These are phyloP conservation scores for Spinus olivaceus DNA, from an alignment of 2,797 vertebrate genomes.

Conservation along the genomic window DNA sequence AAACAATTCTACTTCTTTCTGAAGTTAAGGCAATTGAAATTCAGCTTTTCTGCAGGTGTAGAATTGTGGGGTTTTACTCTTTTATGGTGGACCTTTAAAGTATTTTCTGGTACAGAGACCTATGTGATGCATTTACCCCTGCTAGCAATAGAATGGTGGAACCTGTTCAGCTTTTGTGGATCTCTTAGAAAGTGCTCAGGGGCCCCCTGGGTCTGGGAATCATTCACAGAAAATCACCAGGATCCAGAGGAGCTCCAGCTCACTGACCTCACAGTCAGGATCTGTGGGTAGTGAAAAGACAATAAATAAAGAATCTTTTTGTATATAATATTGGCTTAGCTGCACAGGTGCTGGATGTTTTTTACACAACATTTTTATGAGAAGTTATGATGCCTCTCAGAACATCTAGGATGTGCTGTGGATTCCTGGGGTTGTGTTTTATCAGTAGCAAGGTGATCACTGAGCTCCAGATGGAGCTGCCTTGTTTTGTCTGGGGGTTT, in stretches of 20 bases:
- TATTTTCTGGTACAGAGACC: neutral
- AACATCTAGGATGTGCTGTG: neutral
- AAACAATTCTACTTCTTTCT: neutral
- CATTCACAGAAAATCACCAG: neutral
- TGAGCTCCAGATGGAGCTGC: neutral
- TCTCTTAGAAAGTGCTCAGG: neutral
- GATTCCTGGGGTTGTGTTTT: neutral
- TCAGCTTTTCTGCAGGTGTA: neutral
- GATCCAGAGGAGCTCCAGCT: neutral
- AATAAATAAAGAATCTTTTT: neutral
- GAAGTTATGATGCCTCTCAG: neutral
- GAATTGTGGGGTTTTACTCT: neutral
- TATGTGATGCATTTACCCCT: neutral
- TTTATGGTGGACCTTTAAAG: neutral
- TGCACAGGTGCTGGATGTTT: neutral
- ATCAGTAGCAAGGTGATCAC: neutral
- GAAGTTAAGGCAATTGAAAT: neutral
- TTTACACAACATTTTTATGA: neutral
- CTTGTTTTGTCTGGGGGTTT: neutral
- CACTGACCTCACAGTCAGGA: neutral
- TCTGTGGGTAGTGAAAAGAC: neutral
- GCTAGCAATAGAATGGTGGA: neutral
- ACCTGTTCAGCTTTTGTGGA: neutral
- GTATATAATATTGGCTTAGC: neutral
- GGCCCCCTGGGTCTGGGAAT: neutral